Evolutionary conservation across 2,888 invertebrate species (phyloP), one percentile per base, ranked within the genome.

Genomic region (Lycaena phlaeas): DNA sequence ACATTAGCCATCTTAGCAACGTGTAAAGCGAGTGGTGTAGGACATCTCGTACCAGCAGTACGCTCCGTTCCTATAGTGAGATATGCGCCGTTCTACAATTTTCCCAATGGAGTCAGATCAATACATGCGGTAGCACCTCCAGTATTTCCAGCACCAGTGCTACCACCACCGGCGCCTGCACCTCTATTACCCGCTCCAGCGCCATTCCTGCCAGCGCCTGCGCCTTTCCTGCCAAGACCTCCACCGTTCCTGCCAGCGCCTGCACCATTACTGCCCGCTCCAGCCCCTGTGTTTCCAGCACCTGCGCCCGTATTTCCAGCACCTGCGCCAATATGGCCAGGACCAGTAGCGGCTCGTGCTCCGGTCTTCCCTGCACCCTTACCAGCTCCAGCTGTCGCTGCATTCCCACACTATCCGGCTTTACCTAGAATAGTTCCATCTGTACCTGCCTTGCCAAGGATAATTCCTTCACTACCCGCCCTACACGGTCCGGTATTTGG

Each of bases 61-160:
- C 75, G 67, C 51, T 68, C 82, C 1, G 53, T 68, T 25, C 72
- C 82, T 2, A 58, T 82, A 14, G 82, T 81, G 1, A 66, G 82
- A 47, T 81, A 84, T 53, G 78, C 84, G 31, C 84, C 84, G 4
- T 84, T 74, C 60, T 84, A 79, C 59, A 84, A 70, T 51, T 82
- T 84, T 27, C 82, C 84, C 9, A 66, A 64, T 41, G 66, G 64
- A 38, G 72, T 70, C 31, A 63, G 79, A 47, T 77, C 82, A 6
- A 73, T 79, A 50, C 82, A 74, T 48, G 75, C 82, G 29, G 64
- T 78, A 25, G 79, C 79, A 9, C 69, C 63, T 2, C 58, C 64
- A 3, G 42, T 59, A 2, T 36, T 57, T 9, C 56, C 57, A 22
- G 54, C 58, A 9, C 52, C 48, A 1, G 53, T n/a, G 36, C 39